Conservation (phyloP, 2,113 vertebrate genomes). For the Cephalopholis sonnerati region DNA sequence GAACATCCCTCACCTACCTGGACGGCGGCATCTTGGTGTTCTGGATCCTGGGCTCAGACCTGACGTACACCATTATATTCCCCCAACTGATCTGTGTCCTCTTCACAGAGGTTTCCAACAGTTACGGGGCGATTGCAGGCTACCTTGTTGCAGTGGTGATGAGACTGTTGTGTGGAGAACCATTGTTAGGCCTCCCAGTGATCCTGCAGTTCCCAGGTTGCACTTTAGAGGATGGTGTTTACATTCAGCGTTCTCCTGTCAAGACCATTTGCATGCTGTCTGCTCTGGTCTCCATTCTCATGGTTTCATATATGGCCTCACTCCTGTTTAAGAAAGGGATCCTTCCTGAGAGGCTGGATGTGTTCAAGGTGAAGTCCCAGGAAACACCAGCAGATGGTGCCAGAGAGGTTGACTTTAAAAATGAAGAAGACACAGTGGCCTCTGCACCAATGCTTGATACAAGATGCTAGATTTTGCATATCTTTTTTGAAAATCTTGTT, state of each 20-base stretch:
- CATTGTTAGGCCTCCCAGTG: constrained; percentile 69
- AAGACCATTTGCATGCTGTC: constrained; percentile 79
- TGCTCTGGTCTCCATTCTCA: constrained; percentile 52
- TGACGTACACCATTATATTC: constrained; percentile 68
- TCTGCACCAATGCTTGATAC: constrained; percentile 2
- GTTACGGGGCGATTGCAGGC: constrained; percentile 74
- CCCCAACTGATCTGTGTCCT: constrained; percentile 62
- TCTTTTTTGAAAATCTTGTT: no score
- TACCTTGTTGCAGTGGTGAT: constrained; percentile 77
- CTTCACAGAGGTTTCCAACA: constrained; percentile 71
- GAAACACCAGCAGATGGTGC: not conserved
- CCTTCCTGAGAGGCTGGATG: constrained; percentile 76
- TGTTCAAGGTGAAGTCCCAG: constrained; percentile 57
- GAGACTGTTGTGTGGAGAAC: constrained; percentile 80
- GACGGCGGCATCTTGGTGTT: constrained; percentile 76
- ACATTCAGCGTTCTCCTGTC: constrained; percentile 78
- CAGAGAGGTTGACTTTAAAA: not conserved
- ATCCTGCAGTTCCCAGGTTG: constrained; percentile 78
- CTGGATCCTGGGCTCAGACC: constrained; percentile 82
- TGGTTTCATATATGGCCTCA: constrained; percentile 65
- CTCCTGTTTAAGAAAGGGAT: constrained; percentile 76
- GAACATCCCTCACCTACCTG: constrained; percentile 74
- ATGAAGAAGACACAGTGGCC: no score
- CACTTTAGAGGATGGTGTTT: constrained; percentile 53
- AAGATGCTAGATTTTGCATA: not conserved